Base-by-base conservation (phyloP, 2,113 vertebrate species). In the Zeus faber region DNA sequence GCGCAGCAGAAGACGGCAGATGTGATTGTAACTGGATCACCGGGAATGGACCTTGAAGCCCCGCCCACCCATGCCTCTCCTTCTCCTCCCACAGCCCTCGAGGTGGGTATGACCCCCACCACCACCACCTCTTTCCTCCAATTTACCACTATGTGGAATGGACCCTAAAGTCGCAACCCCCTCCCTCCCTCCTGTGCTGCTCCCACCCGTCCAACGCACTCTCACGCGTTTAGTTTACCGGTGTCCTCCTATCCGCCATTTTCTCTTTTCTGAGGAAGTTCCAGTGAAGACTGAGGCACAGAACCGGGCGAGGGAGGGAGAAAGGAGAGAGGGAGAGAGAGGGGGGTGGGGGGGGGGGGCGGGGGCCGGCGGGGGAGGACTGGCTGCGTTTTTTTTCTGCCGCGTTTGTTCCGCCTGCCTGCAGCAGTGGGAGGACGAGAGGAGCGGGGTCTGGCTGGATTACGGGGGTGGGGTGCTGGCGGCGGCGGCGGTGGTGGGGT, bases 21-120 rank as follows among this genome's bases (percentile, higher is more conserved):
- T 70, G 75, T 49, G 54, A 67, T 67, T 80, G 77, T 78, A 77
- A 86, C 70, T 20, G 65, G 68, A 84, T 83, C 78, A 68, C 80
- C 74, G 71, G 79, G 84, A 77, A 77, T 16, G 54, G 60, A 63
- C 70, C 65, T 53, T 52, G 47, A 58, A 77, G 63, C 48, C 39
- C 45, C 50, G 51, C 51, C 24, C 41, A 5, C 50, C 49, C 14
- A 16, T 39, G 54, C 39, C 37, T 50, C 24, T 10, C 21, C 23
- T 50, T 25, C 11, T 2, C 26, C 58, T 65, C 37, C 68, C n/a
- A n/a, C n/a, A 48, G 65, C 70, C 62, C 48, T 25, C 40, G 58
- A 68, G 67, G 67, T 61, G 44, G 70, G 35, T 50, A 33, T 49
- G 70, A 65, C 61, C 65, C 23, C 37, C 37, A n/a, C n/a, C 23